Base-by-base conservation (phyloP, 2,888 invertebrate genomes). In the Heteromyza rotundicornis region DNA sequence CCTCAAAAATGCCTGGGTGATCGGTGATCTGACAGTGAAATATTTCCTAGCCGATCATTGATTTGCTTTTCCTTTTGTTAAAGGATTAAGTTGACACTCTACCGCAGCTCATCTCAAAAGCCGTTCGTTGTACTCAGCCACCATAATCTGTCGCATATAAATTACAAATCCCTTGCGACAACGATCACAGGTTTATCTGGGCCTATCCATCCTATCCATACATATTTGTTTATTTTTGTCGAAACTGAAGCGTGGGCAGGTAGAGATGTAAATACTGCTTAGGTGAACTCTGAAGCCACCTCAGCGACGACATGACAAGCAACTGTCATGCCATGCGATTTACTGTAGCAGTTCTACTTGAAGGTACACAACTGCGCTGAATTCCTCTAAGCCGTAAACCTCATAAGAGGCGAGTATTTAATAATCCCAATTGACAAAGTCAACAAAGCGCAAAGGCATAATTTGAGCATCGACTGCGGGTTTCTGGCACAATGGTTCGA, bases 381-480 rank as follows among this genome's bases (percentile, higher is more conserved):
- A n/a, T n/a, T n/a, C n/a, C n/a, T 7, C 10, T 10, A 40, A 40
- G 16, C 40, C 40, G 40, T n/a, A 40, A 5, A 32, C 12, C n/a
- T n/a, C n/a, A n/a, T n/a, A n/a, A 12, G 32, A 32, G 12, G 7
- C 12, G 32, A 32, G 32, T 12, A n/a, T 40, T 40, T n/a, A 19
- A 66, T 78, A 75, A 75, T 75, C 77, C 74, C 75, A 76, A 77
- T 78, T 70, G 73, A 76, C 73, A 75, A 76, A 78, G 77, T 77
- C 76, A 76, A 78, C 76, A 78, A 74, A 76, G 77, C 75, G 77
- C 47, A n/a, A 40, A 35, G 60, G 53, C 59, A 60, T 62, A 61
- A 64, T 50, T 60, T 57, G 27, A 24, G 49, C 24, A n/a, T 2
- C 24, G 10, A 12, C 50, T 5, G 10, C 27, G 27, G 5, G 5